Base-by-base conservation (phyloP, 2,888 invertebrate species). In the Aspidiotus destructor region DNA sequence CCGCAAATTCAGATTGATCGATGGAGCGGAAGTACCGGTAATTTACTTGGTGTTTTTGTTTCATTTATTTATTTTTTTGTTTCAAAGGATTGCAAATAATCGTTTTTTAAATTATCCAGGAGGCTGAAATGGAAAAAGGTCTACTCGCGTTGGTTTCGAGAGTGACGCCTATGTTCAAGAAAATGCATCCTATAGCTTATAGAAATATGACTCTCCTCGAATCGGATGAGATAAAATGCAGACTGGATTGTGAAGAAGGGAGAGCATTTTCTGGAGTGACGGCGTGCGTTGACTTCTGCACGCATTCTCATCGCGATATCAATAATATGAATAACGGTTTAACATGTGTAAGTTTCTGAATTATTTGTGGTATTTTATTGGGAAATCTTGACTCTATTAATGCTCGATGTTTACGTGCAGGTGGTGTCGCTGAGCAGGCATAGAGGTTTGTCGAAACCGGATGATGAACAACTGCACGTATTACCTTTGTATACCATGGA, bases 241-340 rank as follows among this genome's bases (percentile, higher is more conserved):
- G 96, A 58, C 81, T 97, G 70, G 96, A 96, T 54, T 85, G 87
- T 72, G 86, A 87, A 75, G 84, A 87, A 6, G 93, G 92, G 8
- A 83, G 92, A 75, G 96, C 96, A 9, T 97, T 95, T 81, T 92
- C 94, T 71, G 90, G 96, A 11, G 95, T 96, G 8, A 97, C 96
- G 28, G 94, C 94, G 48, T 96, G 95, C 78, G 84, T 96, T 74
- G 97, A 97, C 79, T 97, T 96, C 79, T 96, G 96, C 77, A 94
- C 96, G 8, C 97, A 97, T 77, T 85, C 95, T 2, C 96, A 97
- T 77, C 87, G 92, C 73, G 96, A 97, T 80, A 82, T 91, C 28
- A 94, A 96, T 79, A 96, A 97, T 76, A 96, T 96, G 95, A 90
- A 92, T 80, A 92, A 94, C 76, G 96, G 96, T 60, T 93, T 93